A percentile compares a stretch with the other conserved stretches of the same genome.
These are phyloP conservation scores for Lasioglossum figueresi DNA, from an alignment of 2,888 invertebrate species.

Conservation along the genomic window DNA sequence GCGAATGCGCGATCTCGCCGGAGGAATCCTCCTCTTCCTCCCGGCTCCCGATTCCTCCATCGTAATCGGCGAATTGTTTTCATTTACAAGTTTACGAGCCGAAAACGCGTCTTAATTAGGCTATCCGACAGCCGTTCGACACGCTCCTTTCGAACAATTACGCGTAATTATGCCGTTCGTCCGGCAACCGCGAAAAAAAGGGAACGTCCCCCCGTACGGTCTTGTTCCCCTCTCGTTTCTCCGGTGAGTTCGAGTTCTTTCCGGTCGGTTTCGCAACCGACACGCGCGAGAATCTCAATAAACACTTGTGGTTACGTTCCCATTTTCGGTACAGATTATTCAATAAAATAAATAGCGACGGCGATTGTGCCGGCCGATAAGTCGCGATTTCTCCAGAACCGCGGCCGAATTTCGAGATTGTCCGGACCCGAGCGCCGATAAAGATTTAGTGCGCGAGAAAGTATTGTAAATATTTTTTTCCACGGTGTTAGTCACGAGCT, in stretches of 20 bases:
- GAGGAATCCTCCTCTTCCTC: slow-evolving; percentile 2
- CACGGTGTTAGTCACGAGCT: not conserved
- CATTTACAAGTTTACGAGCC: slow-evolving; percentile 18
- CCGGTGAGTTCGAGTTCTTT: not conserved
- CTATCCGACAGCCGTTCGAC: not conserved
- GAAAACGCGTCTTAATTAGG: slow-evolving; percentile 17
- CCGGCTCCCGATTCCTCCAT: not conserved
- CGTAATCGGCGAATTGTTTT: slow-evolving; percentile 18
- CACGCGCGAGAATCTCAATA: not conserved
- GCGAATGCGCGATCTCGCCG: slow-evolving; percentile 35
- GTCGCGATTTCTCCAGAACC: slow-evolving; percentile 24
- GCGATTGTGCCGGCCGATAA: slow-evolving; percentile 19
- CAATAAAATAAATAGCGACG: not conserved
- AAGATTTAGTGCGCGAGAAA: slow-evolving; percentile 13
- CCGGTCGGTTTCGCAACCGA: slow-evolving; percentile 10
- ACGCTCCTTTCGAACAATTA: slow-evolving; percentile 13
- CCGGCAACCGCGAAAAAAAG: not conserved
- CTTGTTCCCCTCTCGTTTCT: not conserved
- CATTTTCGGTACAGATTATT: slow-evolving; percentile 7
- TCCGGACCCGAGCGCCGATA: slow-evolving; percentile 5
- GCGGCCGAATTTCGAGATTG: slow-evolving; percentile 16
- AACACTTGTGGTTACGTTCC: slow-evolving; percentile 7
- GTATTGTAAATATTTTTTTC: slow-evolving; percentile 48
- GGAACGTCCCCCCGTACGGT: not conserved
- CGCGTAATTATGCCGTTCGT: not conserved